These are phyloP conservation scores for Venustoraphidia nigricollis DNA, from an alignment of 2,888 invertebrate genomes.

Conservation along the genomic window DNA sequence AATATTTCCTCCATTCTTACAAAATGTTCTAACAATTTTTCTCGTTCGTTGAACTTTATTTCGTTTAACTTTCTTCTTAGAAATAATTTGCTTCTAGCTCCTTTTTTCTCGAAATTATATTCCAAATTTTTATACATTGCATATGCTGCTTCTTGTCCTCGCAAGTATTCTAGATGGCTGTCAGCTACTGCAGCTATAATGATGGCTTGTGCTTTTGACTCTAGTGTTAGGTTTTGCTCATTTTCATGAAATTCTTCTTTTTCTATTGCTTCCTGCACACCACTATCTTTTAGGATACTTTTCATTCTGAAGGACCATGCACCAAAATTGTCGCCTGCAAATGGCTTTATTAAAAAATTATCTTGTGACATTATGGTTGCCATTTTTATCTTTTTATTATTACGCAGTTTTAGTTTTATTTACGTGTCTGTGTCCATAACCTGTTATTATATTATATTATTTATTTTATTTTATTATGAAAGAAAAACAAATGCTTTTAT, in stretches of 20 bases:
- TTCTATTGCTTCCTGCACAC: conserved; percentile 1
- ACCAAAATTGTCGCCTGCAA: too few relatives aligned
- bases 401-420: too few relatives aligned
- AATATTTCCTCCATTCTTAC: conserved; percentile 7
- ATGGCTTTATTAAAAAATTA: too few relatives aligned
- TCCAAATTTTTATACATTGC: conserved; percentile 4
- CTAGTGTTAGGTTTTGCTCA: background rate
- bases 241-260: background rate
- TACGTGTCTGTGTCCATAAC: too few relatives aligned
- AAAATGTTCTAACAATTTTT: background rate
- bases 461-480: too few relatives aligned
- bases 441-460: too few relatives aligned
- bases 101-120: conserved; percentile 2
- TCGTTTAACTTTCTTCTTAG: too few relatives aligned
- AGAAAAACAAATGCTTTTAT: too few relatives aligned
- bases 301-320: conserved; percentile 1
- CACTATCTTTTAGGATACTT: conserved; percentile 4
- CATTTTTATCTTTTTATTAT: too few relatives aligned
- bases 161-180: conserved; percentile 5
- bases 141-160: conserved; percentile 1
- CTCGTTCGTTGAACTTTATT: background rate
- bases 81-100: background rate
- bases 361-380: too few relatives aligned
- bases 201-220: conserved; percentile 5
- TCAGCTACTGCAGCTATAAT: conserved; percentile 2